These are phyloP conservation scores for Drosophila ogumai DNA, from an alignment of 1,140 invertebrate genomes.

Conservation along the genomic window DNA sequence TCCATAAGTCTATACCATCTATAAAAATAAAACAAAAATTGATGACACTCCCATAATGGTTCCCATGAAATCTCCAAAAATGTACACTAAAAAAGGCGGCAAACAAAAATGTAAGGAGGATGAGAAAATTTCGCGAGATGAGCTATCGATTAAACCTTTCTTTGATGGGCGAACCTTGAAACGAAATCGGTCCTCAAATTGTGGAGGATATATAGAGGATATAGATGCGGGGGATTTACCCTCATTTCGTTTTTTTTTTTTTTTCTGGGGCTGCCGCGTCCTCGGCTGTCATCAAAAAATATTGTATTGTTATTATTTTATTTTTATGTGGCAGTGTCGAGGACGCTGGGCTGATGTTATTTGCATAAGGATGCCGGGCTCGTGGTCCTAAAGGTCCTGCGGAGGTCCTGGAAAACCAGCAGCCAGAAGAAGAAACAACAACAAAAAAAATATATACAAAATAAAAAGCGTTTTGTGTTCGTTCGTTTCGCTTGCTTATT, in stretches of 20 bases:
- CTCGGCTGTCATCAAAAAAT: slow-evolving; percentile 79
- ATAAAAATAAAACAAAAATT: slow-evolving; percentile 63
- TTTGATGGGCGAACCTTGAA: slow-evolving; percentile 66
- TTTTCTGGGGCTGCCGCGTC: slow-evolving; percentile 10
- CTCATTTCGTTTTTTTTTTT: slow-evolving; percentile 15
- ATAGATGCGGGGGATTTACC: slow-evolving; percentile 6
- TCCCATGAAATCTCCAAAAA: slow-evolving; percentile 46
- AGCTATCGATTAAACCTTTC: slow-evolving; percentile 77
- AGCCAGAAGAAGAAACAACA: slow-evolving; percentile 11
- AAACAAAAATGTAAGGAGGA: background rate
- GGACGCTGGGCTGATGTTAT: slow-evolving; percentile 60
- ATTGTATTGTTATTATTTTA: slow-evolving; percentile 84
- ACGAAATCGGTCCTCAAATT: slow-evolving; percentile 20
- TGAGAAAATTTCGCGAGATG: slow-evolving; percentile 52
- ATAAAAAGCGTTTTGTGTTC: slow-evolving; percentile 60
- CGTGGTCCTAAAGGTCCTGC: slow-evolving; percentile 46
- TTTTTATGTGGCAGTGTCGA: slow-evolving; percentile 70
- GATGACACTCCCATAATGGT: slow-evolving; percentile 63
- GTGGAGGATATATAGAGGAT: slow-evolving; percentile 6
- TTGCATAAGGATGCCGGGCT: slow-evolving; percentile 74
- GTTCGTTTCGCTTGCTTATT: slow-evolving; percentile 79
- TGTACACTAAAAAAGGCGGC: slow-evolving; percentile 60
- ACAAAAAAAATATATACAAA: slow-evolving; percentile 27
- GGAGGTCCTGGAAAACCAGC: slow-evolving; percentile 50
- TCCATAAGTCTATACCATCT: slow-evolving; percentile 11